phyloP scores from a whole-genome alignment of 2,113 vertebrate genomes.

The Grammomys dolichurus region DNA sequence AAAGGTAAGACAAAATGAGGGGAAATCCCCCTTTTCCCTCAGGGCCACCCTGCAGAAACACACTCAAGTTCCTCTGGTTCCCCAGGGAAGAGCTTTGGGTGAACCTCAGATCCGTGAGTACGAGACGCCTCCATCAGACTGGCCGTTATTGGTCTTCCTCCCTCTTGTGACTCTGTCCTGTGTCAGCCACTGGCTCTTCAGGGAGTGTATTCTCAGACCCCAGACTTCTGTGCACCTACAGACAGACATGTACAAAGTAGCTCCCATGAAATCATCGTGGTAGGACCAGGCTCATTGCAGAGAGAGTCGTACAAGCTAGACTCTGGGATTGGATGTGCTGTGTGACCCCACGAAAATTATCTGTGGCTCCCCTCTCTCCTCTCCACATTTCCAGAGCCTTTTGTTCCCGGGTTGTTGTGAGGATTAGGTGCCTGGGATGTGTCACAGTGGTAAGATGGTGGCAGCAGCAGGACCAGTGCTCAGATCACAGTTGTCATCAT shows the following conservation, averaged over 20 bases:
- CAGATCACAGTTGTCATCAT: background rate
- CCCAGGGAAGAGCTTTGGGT: background rate
- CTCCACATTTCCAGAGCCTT: background rate
- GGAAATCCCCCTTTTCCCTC: background rate
- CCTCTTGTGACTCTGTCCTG: background rate
- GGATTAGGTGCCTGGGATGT: background rate
- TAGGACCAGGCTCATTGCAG: background rate
- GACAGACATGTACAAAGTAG: background rate
- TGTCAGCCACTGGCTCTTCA: background rate
- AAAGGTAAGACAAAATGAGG: constrained; percentile 44
- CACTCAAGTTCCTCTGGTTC: background rate
- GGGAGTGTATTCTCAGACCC: background rate
- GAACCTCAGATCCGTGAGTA: background rate
- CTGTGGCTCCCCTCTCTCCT: background rate
- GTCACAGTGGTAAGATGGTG: background rate
- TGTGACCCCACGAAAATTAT: background rate
- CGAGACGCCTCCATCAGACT: too few species aligned
- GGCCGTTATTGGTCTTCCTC: background rate
- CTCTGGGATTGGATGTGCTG: background rate
- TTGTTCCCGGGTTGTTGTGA: background rate
- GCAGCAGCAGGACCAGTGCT: too few species aligned
- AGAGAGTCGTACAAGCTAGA: background rate
- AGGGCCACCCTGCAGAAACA: fast-evolving
- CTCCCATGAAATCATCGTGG: background rate
- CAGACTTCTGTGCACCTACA: too few species aligned